A percentile compares a stretch with the other conserved stretches of the same genome.
These are phyloP conservation scores for Darevskia nairensis DNA, from an alignment of 2,797 vertebrate species.

Conservation along the genomic window DNA sequence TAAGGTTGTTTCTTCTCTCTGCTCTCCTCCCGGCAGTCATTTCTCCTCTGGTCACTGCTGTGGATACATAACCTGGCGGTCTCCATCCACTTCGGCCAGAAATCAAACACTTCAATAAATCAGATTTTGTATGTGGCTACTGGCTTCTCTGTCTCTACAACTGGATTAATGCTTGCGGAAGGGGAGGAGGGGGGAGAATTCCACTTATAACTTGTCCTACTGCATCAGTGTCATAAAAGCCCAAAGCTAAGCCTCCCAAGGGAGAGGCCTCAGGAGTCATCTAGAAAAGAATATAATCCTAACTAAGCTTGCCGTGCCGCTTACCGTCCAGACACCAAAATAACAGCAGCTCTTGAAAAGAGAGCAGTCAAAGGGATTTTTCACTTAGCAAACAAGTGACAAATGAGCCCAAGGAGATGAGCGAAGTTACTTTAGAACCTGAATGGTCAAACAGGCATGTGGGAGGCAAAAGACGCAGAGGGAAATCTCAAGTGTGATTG, in stretches of 20 bases:
- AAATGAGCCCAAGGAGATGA: fast-evolving
- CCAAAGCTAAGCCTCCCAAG: slow-evolving; percentile 53
- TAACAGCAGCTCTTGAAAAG: slow-evolving; percentile 28
- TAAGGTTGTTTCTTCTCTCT: not conserved
- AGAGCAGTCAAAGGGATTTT: not conserved
- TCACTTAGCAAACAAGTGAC: not conserved
- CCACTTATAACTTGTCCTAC: slow-evolving; percentile 24
- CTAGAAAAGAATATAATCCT: slow-evolving; percentile 58
- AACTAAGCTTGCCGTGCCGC: slow-evolving; percentile 39
- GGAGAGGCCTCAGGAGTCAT: slow-evolving; percentile 54
- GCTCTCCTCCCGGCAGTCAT: not conserved
- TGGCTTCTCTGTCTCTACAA: slow-evolving; percentile 44
- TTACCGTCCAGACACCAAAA: not conserved
- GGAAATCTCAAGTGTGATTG: not conserved
- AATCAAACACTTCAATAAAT: slow-evolving; percentile 11
- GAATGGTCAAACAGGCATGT: not conserved
- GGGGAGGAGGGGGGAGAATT: slow-evolving; percentile 1
- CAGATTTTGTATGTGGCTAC: not conserved
- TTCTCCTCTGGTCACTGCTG: not conserved
- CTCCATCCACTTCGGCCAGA: too few relatives aligned
- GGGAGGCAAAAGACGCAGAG: not conserved
- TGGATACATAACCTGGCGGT: slow-evolving; percentile 10
- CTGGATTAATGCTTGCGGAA: slow-evolving; percentile 45
- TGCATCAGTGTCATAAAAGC: slow-evolving; percentile 50
- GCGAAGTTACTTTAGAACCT: not conserved